These are phyloP conservation scores for Vidua macroura DNA, from an alignment of 2,113 vertebrate species.

Conservation along the genomic window DNA sequence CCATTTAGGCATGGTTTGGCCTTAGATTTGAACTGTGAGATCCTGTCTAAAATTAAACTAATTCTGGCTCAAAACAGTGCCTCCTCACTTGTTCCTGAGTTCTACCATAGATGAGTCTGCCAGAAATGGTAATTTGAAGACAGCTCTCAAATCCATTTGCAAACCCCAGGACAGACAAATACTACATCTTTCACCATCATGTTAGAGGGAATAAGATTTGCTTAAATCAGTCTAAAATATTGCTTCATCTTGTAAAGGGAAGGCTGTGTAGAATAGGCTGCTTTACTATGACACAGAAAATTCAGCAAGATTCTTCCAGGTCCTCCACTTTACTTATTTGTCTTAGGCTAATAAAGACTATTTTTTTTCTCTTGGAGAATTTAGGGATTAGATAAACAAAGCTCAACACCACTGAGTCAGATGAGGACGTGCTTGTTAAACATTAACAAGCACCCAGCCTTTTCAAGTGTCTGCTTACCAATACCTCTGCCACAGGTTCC, in stretches of 20 bases:
- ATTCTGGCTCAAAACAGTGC: not conserved
- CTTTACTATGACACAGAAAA: not conserved
- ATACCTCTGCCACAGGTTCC: not conserved
- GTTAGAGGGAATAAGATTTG: not conserved
- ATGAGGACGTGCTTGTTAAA: constrained; percentile 45
- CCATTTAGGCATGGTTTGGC: not conserved
- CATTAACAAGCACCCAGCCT: constrained; percentile 26
- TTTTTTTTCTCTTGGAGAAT: not conserved
- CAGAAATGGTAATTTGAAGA: not conserved
- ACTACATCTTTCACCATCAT: not conserved
- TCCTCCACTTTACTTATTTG: not conserved
- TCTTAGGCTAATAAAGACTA: not conserved
- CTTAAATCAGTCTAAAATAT: not conserved
- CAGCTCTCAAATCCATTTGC: not conserved
- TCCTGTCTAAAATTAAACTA: not conserved
- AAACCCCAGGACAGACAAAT: not conserved
- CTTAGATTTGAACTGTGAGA: not conserved
- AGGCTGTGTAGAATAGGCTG: not conserved
- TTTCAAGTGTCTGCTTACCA: not conserved
- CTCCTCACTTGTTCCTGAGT: not conserved
- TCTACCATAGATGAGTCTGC: not conserved
- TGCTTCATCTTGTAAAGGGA: not conserved
- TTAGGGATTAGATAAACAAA: constrained; percentile 52
- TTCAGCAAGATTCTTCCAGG: not conserved
- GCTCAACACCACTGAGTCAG: not conserved